These are phyloP conservation scores for Prunella fulvescens DNA, from an alignment of 2,113 vertebrate genomes.

Conservation along the genomic window DNA sequence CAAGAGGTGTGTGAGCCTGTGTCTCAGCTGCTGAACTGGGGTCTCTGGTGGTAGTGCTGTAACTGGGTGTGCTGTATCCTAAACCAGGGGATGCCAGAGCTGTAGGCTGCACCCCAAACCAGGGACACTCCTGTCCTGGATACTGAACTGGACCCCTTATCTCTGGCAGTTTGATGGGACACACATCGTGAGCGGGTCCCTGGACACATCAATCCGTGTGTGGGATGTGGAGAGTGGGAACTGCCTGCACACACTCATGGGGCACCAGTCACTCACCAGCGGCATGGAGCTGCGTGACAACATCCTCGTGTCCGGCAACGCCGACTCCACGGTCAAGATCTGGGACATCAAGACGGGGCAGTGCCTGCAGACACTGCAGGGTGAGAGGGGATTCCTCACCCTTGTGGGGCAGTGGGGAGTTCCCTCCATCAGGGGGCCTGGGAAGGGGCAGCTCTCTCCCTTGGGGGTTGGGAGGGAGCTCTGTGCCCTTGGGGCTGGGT, in stretches of 20 bases:
- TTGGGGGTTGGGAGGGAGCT: not conserved
- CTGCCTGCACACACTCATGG: constrained; percentile 69
- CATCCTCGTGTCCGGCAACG: constrained; percentile 64
- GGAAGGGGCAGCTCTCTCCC: no score
- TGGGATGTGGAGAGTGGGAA: constrained; percentile 68
- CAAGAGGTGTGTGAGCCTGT: not conserved
- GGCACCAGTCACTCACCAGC: constrained; percentile 63
- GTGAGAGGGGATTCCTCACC: not conserved
- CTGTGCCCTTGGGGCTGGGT: not conserved
- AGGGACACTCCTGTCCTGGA: accelerated
- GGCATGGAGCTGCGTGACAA: constrained; percentile 69
- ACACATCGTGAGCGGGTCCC: constrained; percentile 60
- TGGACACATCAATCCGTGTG: constrained; percentile 65
- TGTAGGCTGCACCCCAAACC: not conserved
- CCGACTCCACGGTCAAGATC: constrained; percentile 69
- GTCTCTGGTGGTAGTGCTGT: not conserved
- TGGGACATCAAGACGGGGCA: constrained; percentile 73
- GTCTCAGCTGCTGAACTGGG: not conserved
- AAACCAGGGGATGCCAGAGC: not conserved
- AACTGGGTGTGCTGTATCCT: not conserved
- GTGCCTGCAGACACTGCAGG: constrained; percentile 68
- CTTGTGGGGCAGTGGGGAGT: accelerated
- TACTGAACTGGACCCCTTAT: not conserved
- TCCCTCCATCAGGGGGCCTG: accelerated
- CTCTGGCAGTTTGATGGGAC: constrained; percentile 61